Base-by-base conservation (phyloP, 2,888 invertebrate species). In the Rosalia funebris region DNA sequence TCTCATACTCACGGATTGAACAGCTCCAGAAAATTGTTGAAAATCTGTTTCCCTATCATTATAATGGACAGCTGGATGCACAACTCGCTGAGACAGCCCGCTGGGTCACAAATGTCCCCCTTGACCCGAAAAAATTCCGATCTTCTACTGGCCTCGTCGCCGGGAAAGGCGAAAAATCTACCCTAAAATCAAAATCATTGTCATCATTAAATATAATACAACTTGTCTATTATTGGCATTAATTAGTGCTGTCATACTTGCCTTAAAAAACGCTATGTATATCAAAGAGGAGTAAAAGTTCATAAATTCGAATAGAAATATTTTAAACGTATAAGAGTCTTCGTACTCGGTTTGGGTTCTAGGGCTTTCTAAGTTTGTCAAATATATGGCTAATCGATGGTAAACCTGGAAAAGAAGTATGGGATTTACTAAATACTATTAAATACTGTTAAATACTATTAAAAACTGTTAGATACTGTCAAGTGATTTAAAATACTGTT, bases 201-300 rank as follows among this genome's bases (percentile, higher is more conserved):
- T 11, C 10, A 5, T 25, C 3, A 25, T 25, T 25, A 25, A 25
- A 7, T 25, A n/a, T 7, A 25, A 25, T 32, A 36, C 7, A 12
- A 15, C 39, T 14, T 10, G 12, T 17, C 4, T 25, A 3, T 25
- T 25, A 25, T 25, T 5, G 7, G 7, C 25, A 3, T 25, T 25
- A 25, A 25, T 25, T 7, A 25, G 25, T 52, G 42, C n/a, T n/a
- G n/a, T n/a, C 9, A 31, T 2, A 10, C 2, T 81, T 81, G 93
- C 95, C 87, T 98, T 98, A 80, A 98, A 96, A 81, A 98, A 98
- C 0, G 98, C 98, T 54, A 99, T 98, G 81, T 98, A 99, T 72
- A 98, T 95, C n/a, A 98, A 86, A 0, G 98, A 97, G 0, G 97
- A 96, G 80, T 98, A 99, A 82, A 93, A 98, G 82, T 98, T 99